Conservation (phyloP, 2,888 invertebrate genomes). For the Idaea straminata region DNA sequence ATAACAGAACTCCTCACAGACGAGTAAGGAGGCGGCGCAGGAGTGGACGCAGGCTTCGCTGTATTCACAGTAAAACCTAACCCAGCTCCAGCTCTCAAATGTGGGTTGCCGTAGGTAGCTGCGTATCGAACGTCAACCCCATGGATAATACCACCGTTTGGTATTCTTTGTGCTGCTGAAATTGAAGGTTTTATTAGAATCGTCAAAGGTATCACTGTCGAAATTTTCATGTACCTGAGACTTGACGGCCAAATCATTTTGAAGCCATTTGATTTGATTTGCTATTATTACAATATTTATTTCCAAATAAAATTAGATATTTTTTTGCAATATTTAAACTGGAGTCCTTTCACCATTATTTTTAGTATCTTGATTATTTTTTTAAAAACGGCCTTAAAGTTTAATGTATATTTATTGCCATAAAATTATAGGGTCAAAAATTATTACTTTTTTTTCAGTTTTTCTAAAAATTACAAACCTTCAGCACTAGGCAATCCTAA, state of each 20-base stretch:
- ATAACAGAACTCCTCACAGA: slow-evolving; percentile 72
- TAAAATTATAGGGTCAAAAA: no score
- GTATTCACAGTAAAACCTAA: slow-evolving; percentile 81
- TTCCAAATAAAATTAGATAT: no score
- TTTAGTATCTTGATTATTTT: no score
- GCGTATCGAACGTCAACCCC: slow-evolving; percentile 92
- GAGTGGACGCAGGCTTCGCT: slow-evolving; percentile 88
- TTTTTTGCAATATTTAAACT: no score
- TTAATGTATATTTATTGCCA: no score
- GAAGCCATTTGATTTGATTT: no score
- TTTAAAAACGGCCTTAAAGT: no score
- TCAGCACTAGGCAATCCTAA: slow-evolving; percentile 61
- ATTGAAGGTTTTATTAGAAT: slow-evolving; percentile 2
- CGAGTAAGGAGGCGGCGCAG: slow-evolving; percentile 89
- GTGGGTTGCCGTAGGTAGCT: slow-evolving; percentile 94
- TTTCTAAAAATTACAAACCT: slow-evolving; percentile 37
- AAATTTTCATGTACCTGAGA: no score
- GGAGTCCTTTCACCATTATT: no score
- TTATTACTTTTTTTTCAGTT: background rate
- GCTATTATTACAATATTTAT: no score
- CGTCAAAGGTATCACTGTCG: background rate
- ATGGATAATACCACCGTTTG: slow-evolving; percentile 68
- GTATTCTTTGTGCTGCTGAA: slow-evolving; percentile 49
- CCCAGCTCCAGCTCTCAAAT: slow-evolving; percentile 85
- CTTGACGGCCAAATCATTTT: no score